Base-by-base conservation (phyloP, 2,113 vertebrate genomes). In the Pogonocichla stellata region DNA sequence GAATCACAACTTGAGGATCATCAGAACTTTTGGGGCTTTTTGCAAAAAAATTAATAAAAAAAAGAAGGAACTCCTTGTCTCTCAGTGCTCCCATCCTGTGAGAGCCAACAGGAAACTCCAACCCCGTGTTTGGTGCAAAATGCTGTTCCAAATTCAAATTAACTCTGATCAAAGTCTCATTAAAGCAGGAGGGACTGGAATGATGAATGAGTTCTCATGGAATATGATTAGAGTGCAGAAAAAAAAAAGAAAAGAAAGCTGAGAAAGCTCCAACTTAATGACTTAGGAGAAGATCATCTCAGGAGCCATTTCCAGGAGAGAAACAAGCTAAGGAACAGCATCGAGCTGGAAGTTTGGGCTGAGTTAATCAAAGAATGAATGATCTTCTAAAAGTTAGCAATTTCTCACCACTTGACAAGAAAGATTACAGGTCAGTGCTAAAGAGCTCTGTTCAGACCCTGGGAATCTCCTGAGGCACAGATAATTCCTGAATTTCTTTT, bases 281-380 rank as follows among this genome's bases (percentile, higher is more conserved):
- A 40, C 38, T 40, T 12, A 40, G 38, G 85, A 86, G 80, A 86
- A 50, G 58, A 81, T 80, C 33, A 54, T 51, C 78, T 38, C 22
- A 8, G 79, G 73, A 91, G 50, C 73, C 69, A 5, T 61, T 56
- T 80, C 54, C 72, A 89, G 58, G 42, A 36, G 60, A 93, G 87
- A 91, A 83, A 94, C 88, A 84, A 89, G 73, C 77, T 43, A 2
- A 66, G 58, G 54, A 73, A 34, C 12, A 72, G 60, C 72, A 86
- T 51, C 50, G 12, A 8, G 54, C 67, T 92, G 58, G 20, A 86
- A 89, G 72, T 91, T 95, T 84, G 24, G 60, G 69, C 31, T 57
- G 88, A 95, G 94, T 95, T 96, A 89, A 95, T 95, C 66, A 88
- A 67, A 77, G 75, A 75, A 87, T 87, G 89, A 89, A 91, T 80